These are phyloP conservation scores for Xenops minutus DNA, from an alignment of 2,797 vertebrate species.

Conservation along the genomic window DNA sequence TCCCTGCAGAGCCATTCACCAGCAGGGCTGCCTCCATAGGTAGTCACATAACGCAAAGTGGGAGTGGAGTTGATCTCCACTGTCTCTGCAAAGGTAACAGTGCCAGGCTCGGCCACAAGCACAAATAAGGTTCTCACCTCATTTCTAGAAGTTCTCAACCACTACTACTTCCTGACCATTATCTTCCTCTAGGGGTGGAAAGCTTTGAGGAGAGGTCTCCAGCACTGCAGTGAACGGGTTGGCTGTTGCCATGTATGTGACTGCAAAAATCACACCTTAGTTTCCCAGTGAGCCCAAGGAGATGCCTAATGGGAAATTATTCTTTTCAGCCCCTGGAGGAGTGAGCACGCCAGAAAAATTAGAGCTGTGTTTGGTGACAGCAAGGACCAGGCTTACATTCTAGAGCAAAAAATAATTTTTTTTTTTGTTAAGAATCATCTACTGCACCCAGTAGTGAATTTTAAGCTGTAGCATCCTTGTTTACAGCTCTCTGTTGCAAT, in stretches of 20 bases:
- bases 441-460: neutral
- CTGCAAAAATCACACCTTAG: neutral
- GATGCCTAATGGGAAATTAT: fast-evolving
- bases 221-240: too few species aligned
- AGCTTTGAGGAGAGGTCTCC: neutral
- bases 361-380: neutral
- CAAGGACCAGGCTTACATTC: neutral
- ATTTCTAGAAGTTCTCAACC: neutral
- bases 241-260: fast-evolving
- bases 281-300: neutral
- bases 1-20: neutral
- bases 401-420: neutral
- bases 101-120: neutral
- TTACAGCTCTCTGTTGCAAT: neutral
- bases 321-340: neutral
- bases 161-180: neutral
- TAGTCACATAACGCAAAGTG: fast-evolving
- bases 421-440: neutral
- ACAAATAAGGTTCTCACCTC: fast-evolving
- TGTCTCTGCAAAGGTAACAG: fast-evolving
- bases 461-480: neutral
- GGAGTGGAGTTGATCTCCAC: neutral
- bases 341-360: neutral
- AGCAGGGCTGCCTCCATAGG: neutral
- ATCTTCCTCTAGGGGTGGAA: neutral